These are phyloP conservation scores for Therioaphis trifolii DNA, from an alignment of 2,888 invertebrate species.

Conservation along the genomic window DNA sequence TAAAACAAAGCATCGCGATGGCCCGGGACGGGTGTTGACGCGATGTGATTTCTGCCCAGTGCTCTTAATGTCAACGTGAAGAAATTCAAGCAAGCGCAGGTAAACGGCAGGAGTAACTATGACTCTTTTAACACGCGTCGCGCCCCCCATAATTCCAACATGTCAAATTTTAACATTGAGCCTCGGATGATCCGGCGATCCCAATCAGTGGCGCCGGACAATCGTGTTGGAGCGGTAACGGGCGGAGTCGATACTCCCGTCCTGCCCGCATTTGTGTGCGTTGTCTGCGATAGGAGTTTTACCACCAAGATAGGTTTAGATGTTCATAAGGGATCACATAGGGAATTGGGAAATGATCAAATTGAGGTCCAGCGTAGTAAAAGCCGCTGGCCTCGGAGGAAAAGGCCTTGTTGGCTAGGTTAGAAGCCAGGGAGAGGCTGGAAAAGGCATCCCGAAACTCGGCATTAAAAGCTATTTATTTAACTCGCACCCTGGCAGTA, in stretches of 20 bases:
- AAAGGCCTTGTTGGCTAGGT: neutral
- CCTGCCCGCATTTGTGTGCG: neutral
- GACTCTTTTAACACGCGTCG: too few relatives aligned
- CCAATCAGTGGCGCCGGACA: neutral
- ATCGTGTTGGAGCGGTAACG: neutral
- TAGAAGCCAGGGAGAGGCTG: neutral
- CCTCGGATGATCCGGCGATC: neutral
- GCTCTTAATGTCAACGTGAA: too few relatives aligned
- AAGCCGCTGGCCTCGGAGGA: neutral
- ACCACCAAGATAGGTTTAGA: neutral
- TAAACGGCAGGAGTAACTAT: too few relatives aligned
- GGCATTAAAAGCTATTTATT: neutral
- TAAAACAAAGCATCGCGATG: too few relatives aligned
- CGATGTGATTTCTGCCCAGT: too few relatives aligned
- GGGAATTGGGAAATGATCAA: neutral
- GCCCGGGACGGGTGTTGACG: too few relatives aligned
- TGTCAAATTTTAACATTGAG: neutral
- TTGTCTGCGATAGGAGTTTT: neutral
- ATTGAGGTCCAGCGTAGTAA: neutral
- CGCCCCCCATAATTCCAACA: too few relatives aligned
- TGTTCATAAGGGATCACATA: neutral
- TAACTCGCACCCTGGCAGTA: neutral
- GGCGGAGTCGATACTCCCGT: too few relatives aligned
- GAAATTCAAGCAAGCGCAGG: too few relatives aligned
- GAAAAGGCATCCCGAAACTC: neutral